Conservation (phyloP, 2,888 invertebrate species). For the Lingula anatina region DNA sequence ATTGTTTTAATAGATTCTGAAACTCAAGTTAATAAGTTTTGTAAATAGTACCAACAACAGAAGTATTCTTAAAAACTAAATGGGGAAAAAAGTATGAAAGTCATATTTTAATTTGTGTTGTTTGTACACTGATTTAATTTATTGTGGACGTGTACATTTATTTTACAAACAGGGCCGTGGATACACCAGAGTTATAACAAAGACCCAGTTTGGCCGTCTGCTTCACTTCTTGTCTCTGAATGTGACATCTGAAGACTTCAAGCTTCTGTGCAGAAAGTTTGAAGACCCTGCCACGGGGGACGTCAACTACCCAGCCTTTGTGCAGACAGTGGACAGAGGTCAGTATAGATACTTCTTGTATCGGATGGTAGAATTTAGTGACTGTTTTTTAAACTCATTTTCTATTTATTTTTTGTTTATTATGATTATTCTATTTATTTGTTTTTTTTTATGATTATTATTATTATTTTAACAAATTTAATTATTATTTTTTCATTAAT, state of each 20-base stretch:
- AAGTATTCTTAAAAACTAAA: no score
- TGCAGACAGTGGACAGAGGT: constrained; percentile 51
- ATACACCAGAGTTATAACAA: constrained; percentile 49
- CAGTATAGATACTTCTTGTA: no score
- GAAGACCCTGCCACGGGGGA: constrained; percentile 46
- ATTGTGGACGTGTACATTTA: not conserved
- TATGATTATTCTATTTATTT: no score
- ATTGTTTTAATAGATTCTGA: not conserved
- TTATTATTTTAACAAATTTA: no score
- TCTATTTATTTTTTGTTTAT: no score
- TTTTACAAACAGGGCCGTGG: constrained; percentile 38
- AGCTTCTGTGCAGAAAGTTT: constrained; percentile 47
- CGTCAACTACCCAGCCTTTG: constrained; percentile 52
- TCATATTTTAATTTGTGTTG: no score
- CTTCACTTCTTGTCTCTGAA: constrained; percentile 48
- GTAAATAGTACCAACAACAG: no score
- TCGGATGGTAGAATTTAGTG: not conserved
- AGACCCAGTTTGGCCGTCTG: constrained; percentile 49
- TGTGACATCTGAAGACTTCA: constrained; percentile 42
- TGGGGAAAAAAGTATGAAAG: no score
- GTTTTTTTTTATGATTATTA: no score
- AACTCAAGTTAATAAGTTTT: no score
- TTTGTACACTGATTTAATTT: not conserved
- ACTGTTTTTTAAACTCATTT: no score
- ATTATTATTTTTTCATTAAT: not conserved